A percentile compares a stretch with the other conserved stretches of the same genome.
Conservation (phyloP, 37 sponge, comb jelly and placozoan species). For the Cladorhizidae sp. region DNA sequence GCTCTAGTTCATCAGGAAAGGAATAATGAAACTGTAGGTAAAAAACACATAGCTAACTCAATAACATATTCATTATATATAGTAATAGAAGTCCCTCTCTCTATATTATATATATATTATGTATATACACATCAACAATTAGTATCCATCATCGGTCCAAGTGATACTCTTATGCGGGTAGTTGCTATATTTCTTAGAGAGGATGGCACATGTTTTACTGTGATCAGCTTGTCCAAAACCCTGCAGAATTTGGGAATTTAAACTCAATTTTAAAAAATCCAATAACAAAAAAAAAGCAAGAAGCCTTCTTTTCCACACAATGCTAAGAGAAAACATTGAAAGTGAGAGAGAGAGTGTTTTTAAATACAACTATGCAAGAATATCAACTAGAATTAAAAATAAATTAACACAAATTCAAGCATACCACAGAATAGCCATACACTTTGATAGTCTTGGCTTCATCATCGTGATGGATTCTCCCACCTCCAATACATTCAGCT, state of each 20-base stretch:
- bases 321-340: no score
- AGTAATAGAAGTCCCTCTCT: no score
- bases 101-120: no score
- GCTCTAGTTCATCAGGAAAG: no score
- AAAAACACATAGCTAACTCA: no score
- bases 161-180: conserved; percentile 55
- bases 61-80: no score
- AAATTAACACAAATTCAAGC: neutral
- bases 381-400: neutral
- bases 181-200: conserved; percentile 33
- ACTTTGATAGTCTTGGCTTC: conserved; percentile 46
- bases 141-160: conserved; percentile 69
- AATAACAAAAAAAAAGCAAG: no score
- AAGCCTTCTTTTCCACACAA: no score
- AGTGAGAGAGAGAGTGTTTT: no score
- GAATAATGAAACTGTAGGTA: no score
- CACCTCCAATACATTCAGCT: conserved; percentile 86
- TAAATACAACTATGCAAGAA: no score
- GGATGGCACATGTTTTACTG: conserved; percentile 17
- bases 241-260: conserved; percentile 21
- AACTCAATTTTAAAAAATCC: no score
- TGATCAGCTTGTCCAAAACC: conserved; percentile 74
- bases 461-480: conserved; percentile 66
- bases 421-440: conserved; percentile 91
- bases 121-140: neutral